phyloP scores from a whole-genome alignment of 2,888 invertebrate species.

The Idaea straminata region DNA sequence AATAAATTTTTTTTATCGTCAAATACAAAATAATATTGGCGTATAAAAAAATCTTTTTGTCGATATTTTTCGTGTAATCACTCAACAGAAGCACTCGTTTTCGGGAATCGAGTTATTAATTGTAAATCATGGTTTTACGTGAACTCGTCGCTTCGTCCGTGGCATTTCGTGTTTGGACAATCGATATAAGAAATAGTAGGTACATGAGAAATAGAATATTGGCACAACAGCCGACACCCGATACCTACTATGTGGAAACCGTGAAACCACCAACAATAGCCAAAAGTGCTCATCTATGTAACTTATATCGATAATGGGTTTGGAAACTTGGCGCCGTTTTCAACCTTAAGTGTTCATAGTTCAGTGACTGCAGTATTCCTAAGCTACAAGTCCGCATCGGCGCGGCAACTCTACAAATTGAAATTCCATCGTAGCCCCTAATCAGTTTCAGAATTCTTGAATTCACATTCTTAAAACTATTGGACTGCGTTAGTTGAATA shows the following conservation, averaged over 20 bases:
- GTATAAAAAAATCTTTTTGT: no score
- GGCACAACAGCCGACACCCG: constrained; percentile 11
- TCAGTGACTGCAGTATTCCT: constrained; percentile 6
- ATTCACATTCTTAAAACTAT: neutral
- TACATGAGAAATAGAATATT: constrained; percentile 11
- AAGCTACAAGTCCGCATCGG: neutral
- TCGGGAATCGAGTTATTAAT: neutral
- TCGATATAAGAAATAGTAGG: constrained; percentile 8
- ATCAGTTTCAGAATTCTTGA: neutral
- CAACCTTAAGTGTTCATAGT: constrained; percentile 1
- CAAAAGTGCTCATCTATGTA: constrained; percentile 7
- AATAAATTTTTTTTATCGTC: no score
- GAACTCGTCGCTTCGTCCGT: neutral
- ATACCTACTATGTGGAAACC: constrained; percentile 8
- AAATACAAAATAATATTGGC: no score
- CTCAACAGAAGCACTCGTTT: no score
- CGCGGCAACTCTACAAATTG: neutral
- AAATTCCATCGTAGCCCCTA: neutral
- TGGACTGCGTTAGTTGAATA: neutral
- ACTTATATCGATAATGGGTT: constrained; percentile 1
- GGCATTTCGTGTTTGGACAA: constrained; percentile 9
- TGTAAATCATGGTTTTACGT: no score
- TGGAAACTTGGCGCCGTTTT: neutral
- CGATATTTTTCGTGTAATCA: no score
- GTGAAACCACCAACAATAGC: constrained; percentile 13